These are phyloP conservation scores for Neolamprologus modestus DNA, from an alignment of 2,113 vertebrate species.

Conservation along the genomic window DNA sequence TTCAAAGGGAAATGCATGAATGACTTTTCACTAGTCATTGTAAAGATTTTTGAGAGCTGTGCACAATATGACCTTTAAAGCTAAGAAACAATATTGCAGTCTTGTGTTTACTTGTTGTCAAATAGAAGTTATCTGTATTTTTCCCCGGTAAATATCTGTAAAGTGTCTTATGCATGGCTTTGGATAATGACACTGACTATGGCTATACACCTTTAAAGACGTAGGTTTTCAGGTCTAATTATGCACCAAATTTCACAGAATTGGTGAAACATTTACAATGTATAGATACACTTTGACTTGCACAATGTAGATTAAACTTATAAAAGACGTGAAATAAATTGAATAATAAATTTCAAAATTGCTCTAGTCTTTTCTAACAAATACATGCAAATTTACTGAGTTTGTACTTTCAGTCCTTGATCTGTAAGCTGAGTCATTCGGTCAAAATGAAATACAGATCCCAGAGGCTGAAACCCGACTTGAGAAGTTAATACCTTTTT, in stretches of 20 bases:
- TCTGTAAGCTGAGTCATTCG: neutral
- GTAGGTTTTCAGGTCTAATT: neutral
- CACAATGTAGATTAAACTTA: conserved; percentile 39
- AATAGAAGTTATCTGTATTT: neutral
- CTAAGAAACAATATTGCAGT: neutral
- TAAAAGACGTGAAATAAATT: neutral
- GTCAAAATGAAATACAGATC: neutral
- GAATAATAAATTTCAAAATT: neutral
- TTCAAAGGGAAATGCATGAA: neutral
- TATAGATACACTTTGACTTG: conserved; percentile 9
- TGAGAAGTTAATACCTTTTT: neutral
- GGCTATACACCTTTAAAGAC: neutral
- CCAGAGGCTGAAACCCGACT: neutral
- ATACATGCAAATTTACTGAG: neutral
- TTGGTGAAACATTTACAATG: neutral
- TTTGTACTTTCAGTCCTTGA: neutral
- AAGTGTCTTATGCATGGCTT: conserved; percentile 11
- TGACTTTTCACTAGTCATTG: neutral
- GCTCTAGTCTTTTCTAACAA: neutral
- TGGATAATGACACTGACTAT: neutral
- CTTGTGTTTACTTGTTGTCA: neutral
- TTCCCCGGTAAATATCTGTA: neutral
- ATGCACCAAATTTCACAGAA: neutral
- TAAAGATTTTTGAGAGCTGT: neutral
- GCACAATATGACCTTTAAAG: neutral